phyloP scores from a whole-genome alignment of 2,888 invertebrate species.

The Cerastoderma edule region DNA sequence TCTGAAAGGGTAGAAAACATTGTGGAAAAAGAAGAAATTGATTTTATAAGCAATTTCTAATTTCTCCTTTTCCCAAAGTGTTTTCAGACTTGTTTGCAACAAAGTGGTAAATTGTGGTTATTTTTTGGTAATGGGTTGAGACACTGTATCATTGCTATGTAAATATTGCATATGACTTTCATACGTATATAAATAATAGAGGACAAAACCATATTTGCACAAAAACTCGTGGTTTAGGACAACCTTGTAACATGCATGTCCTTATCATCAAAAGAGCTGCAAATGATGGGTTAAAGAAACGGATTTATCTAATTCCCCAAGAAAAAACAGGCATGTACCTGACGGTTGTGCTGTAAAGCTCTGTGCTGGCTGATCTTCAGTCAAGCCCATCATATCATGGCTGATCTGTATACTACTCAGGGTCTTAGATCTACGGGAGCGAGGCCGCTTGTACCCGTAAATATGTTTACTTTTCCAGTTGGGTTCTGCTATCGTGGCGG shows the following conservation, averaged over 20 bases:
- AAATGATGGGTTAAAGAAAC: too few relatives aligned
- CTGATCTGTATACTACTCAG: slow-evolving; percentile 59
- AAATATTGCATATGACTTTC: neutral
- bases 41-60: slow-evolving; percentile 6
- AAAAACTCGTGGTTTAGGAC: too few relatives aligned
- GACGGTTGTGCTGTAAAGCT: slow-evolving; percentile 49
- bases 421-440: slow-evolving; percentile 58
- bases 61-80: neutral
- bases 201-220: too few relatives aligned
- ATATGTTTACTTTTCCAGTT: slow-evolving; percentile 64
- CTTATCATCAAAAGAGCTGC: too few relatives aligned
- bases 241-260: too few relatives aligned
- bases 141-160: neutral
- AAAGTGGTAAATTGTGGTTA: too few relatives aligned
- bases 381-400: slow-evolving; percentile 55
- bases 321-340: too few relatives aligned
- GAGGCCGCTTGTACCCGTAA: slow-evolving; percentile 66
- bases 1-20: too few relatives aligned
- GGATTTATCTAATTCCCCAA: too few relatives aligned
- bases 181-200: too few relatives aligned
- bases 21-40: neutral
- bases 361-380: slow-evolving; percentile 36
- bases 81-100: too few relatives aligned
- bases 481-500: slow-evolving; percentile 15
- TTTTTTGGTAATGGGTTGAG: too few relatives aligned